Conservation (phyloP, 2,113 vertebrate genomes). For the Ammodytes marinus region DNA sequence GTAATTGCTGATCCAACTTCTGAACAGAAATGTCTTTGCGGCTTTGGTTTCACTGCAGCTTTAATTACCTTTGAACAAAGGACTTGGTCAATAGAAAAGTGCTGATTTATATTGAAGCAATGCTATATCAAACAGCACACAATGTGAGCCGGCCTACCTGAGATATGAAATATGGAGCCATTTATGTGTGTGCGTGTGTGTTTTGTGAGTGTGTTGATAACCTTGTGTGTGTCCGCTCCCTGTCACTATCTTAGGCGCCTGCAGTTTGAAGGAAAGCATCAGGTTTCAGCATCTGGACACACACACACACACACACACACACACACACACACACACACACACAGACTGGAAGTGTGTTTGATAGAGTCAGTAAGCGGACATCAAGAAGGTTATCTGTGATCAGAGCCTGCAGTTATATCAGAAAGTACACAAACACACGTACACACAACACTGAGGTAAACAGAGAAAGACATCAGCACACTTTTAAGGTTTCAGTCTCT, state of each 20-base stretch:
- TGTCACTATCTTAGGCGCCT: constrained; percentile 78
- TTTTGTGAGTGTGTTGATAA: constrained; percentile 52
- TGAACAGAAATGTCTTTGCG: neutral
- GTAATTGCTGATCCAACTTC: constrained; percentile 19
- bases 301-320: constrained; percentile 32
- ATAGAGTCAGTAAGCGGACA: constrained; percentile 60
- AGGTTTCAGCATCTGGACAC: constrained; percentile 77
- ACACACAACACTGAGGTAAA: neutral
- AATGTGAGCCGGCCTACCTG: constrained; percentile 36
- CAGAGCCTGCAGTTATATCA: constrained; percentile 50
- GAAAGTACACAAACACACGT: neutral
- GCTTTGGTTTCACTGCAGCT: constrained; percentile 41
- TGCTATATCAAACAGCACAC: constrained; percentile 5
- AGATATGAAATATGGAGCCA: constrained; percentile 32
- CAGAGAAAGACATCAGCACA: neutral
- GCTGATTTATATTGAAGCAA: constrained; percentile 26
- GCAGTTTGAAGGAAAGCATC: constrained; percentile 75
- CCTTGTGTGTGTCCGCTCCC: constrained; percentile 66
- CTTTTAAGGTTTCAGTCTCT: neutral
- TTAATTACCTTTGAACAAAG: constrained; percentile 29
- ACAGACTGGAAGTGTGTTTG: constrained; percentile 42
- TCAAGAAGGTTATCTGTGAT: constrained; percentile 76
- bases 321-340: constrained; percentile 13
- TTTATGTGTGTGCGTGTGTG: constrained; percentile 3
- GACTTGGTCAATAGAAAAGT: neutral